Base-by-base conservation (phyloP, 2,113 vertebrate species). In the Mormyrus iriodes region DNA sequence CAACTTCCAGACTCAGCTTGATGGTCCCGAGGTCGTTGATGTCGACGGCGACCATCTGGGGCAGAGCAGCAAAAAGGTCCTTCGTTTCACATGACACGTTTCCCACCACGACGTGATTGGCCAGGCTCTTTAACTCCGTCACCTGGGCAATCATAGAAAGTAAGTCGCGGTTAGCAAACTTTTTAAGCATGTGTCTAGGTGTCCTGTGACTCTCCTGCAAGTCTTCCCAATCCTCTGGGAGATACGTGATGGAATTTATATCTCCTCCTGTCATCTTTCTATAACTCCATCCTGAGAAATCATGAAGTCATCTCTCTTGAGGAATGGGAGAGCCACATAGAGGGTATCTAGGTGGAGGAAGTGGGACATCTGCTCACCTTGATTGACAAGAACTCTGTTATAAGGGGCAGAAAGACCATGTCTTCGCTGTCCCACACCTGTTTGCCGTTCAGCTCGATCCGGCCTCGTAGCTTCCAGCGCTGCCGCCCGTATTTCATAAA, bases 351-450 rank as follows among this genome's bases (percentile, higher is more conserved):
- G 48, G 24, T 21, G 46, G 48, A 31, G 84, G 35, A 35, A 19
- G 85, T 39, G 79, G 76, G n/a, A 51, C 53, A 24, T 19, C 49
- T 44, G 24, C 93, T 90, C 91, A 99, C 98, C 98, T 99, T 99
- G 92, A 99, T 98, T 48, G 96, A 97, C 61, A 99, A 96, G 93
- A 98, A 99, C 90, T 99, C 98, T 0, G 96, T 98, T 93, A 99
- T 93, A 3, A 99, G 97, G 0, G 98, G 98, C 91, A 98, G 92
- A 92, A 99, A 98, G 88, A 98, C 94, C 92, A 97, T 98, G 48
- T 99, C 98, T 89, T 99, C 98, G 3, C 96, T 98, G 95, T 99
- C 98, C 98, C 98, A 99, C 94, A 98, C 96, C 93, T 99, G 98
- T 92, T 97, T 98, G 91, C 95, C 95, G 39, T 99, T 99, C 61